phyloP scores from a whole-genome alignment of 2,888 invertebrate genomes.

The Hydrotaea diabolus region DNA sequence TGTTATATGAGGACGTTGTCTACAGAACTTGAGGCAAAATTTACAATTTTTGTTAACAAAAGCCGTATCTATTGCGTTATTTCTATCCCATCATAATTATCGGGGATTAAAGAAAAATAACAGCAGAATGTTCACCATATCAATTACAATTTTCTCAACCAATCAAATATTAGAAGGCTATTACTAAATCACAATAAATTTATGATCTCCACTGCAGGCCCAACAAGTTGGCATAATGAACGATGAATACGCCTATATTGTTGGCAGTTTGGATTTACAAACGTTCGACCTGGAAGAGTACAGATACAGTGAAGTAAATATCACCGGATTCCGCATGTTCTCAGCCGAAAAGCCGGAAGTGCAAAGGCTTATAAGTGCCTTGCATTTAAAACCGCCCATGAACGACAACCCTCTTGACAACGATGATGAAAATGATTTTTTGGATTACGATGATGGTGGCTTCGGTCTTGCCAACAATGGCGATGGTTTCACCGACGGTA shows the following conservation, averaged over 20 bases:
- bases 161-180: too few species aligned
- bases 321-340: conserved; percentile 87
- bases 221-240: conserved; percentile 98
- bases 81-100: too few species aligned
- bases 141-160: too few species aligned
- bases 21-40: too few species aligned
- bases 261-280: conserved; percentile 89
- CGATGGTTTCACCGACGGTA: too few species aligned
- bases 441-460: conserved; percentile 60
- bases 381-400: neutral
- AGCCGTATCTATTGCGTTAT: too few species aligned
- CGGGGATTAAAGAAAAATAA: too few species aligned
- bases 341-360: conserved; percentile 83
- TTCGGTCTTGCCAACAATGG: too few species aligned
- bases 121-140: too few species aligned
- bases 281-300: conserved; percentile 86
- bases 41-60: too few species aligned
- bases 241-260: conserved; percentile 91
- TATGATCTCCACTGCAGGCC: conserved; percentile 82
- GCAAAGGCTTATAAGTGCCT: conserved; percentile 75
- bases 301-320: conserved; percentile 90
- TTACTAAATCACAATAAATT: neutral
- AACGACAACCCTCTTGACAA: neutral
- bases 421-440: conserved; percentile 26
- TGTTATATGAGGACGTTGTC: too few species aligned